Evolutionary conservation across 1,140 invertebrate species (phyloP), one percentile per base, ranked within the genome.

Genomic region (Maconellicoccus hirsutus): DNA sequence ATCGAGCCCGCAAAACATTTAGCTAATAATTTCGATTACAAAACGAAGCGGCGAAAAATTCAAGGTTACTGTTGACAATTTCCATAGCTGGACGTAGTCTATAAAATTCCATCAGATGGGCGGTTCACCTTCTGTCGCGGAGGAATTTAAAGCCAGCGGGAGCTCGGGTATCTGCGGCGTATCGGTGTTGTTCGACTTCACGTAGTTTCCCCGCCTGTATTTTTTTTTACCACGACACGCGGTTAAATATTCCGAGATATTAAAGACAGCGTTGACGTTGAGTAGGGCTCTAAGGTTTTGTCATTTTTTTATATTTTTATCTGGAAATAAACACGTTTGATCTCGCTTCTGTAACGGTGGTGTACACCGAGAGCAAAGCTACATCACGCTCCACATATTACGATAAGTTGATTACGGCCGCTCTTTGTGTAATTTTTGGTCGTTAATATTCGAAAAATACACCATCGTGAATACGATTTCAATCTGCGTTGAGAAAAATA

Each of bases 281-380:
- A 52, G 10, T 52, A 33, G 29, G 29, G 29, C 29, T 6, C 12
- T 33, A n/a, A n/a, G n/a, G n/a, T 33, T 33, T 33, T 33, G 3
- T 33, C 12, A 6, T 33, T 33, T 33, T 33, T 33, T 33, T 33
- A 33, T 52, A 8, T 14, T 8, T 52, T 52, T 52, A 52, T 52
- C 42, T 52, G 42, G 12, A 3, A 52, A 19, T 3, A 16, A 52
- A 52, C 42, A 52, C 42, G 42, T 52, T 52, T 52, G 12, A 52
- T 52, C 42, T 52, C 42, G 42, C 42, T 52, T 52, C 42, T 52
- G 42, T 52, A 52, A 52, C 42, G n/a, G 42, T 52, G 42, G 42
- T 52, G 42, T 19, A 16, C 42, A 52, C 42, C 12, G 12, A 19
- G 42, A 52, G 42, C 6, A 52, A 52, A 52, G 42, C 42, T 14